These are phyloP conservation scores for Antidorcas marsupialis DNA, from an alignment of 2,113 vertebrate species.

Conservation along the genomic window DNA sequence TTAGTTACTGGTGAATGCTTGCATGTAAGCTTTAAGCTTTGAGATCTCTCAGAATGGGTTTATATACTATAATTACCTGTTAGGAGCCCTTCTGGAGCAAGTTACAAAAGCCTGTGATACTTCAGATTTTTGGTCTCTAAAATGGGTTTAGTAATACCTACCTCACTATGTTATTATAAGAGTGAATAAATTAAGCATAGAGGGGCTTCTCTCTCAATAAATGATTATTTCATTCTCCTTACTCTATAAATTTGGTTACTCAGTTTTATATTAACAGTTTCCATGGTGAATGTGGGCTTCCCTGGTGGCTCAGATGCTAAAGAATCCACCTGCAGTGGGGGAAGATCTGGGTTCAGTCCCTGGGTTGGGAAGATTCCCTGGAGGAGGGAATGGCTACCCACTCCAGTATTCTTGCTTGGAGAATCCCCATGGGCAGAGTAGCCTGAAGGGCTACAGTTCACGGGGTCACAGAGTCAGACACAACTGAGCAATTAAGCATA, in stretches of 20 bases:
- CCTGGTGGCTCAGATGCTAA: background rate
- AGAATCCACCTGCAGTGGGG: background rate
- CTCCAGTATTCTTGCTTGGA: background rate
- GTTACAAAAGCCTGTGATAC: background rate
- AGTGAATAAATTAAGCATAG: background rate
- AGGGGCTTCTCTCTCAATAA: background rate
- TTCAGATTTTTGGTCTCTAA: background rate
- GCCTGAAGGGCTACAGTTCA: background rate
- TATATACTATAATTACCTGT: background rate
- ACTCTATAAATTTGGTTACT: background rate
- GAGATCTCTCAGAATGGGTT: background rate
- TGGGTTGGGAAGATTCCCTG: background rate
- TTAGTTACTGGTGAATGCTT: background rate
- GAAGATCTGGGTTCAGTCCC: background rate
- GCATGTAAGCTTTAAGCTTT: background rate
- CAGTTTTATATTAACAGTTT: background rate
- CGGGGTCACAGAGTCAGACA: fast-evolving
- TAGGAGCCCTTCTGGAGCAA: background rate
- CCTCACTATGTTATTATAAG: background rate
- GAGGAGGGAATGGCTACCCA: background rate
- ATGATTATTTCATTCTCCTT: background rate
- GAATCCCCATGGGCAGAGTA: background rate
- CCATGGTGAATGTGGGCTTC: background rate
- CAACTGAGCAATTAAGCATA: background rate
- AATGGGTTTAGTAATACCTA: background rate